These are phyloP conservation scores for Heliothis virescens DNA, from an alignment of 1,140 invertebrate genomes.

Conservation along the genomic window DNA sequence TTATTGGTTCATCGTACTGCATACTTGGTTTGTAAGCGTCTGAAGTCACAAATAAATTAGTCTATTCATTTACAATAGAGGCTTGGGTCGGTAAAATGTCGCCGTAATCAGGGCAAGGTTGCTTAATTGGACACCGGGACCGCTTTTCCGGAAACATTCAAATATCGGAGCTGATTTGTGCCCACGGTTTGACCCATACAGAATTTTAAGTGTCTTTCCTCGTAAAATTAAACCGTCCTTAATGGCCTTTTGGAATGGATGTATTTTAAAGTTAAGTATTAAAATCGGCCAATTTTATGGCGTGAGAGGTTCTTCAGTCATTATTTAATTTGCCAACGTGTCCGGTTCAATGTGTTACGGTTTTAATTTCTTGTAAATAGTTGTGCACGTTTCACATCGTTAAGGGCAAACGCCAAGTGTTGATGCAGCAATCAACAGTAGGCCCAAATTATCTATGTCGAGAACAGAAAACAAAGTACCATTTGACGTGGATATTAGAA, in stretches of 20 bases:
- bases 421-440: neutral
- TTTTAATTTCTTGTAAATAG: constrained; percentile 25
- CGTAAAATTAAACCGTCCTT: constrained; percentile 79
- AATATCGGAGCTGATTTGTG: constrained; percentile 78
- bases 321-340: constrained; percentile 28
- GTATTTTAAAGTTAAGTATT: constrained; percentile 67
- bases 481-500: neutral
- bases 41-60: constrained; percentile 37
- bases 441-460: neutral
- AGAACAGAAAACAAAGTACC: neutral
- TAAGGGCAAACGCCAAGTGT: neutral
- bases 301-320: constrained; percentile 4
- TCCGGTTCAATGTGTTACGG: constrained; percentile 31
- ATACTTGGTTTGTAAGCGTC: neutral
- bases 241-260: constrained; percentile 70
- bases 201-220: constrained; percentile 80
- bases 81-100: constrained; percentile 57
- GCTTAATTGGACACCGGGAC: constrained; percentile 69
- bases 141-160: constrained; percentile 59
- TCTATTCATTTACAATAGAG: constrained; percentile 57
- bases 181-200: constrained; percentile 64
- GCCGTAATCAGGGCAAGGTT: constrained; percentile 62
- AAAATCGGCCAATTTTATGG: constrained; percentile 55
- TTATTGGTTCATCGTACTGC: neutral
- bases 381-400: constrained; percentile 36